Conservation (phyloP, 2,888 invertebrate genomes). For the Sphaerophoria rueppellii region DNA sequence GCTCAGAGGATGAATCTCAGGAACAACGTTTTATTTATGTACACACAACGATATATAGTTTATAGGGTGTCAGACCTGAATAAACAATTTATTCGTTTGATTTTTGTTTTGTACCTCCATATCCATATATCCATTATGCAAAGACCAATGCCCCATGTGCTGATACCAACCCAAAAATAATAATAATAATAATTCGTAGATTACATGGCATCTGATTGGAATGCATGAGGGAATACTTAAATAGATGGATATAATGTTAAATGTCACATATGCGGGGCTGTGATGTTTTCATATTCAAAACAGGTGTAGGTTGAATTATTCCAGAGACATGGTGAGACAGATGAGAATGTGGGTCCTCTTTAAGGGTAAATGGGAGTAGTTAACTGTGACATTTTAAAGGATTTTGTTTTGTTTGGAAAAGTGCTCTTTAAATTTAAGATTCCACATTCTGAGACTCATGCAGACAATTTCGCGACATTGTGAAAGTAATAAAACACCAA, state of each 20-base stretch:
- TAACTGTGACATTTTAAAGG: no score
- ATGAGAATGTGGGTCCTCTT: neutral
- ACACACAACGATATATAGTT: neutral
- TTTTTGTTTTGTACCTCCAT: neutral
- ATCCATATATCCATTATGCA: neutral
- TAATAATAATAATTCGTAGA: conserved; percentile 22
- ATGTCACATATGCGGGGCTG: conserved; percentile 26
- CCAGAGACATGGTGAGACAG: neutral
- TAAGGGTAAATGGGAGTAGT: neutral
- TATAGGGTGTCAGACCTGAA: conserved; percentile 32
- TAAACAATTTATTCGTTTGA: conserved; percentile 27
- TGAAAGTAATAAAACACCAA: no score
- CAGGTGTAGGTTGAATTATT: neutral
- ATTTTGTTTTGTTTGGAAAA: no score
- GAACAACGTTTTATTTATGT: neutral
- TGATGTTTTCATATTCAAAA: conserved; percentile 17
- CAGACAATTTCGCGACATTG: no score
- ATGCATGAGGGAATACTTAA: conserved; percentile 32
- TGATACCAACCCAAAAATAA: neutral
- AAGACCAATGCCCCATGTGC: neutral
- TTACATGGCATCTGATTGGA: conserved; percentile 31
- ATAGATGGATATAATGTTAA: neutral
- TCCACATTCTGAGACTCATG: no score
- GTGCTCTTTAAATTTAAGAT: no score
- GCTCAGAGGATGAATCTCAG: neutral